phyloP scores from a whole-genome alignment of 1,140 invertebrate genomes.

The Brachionus sp. region DNA sequence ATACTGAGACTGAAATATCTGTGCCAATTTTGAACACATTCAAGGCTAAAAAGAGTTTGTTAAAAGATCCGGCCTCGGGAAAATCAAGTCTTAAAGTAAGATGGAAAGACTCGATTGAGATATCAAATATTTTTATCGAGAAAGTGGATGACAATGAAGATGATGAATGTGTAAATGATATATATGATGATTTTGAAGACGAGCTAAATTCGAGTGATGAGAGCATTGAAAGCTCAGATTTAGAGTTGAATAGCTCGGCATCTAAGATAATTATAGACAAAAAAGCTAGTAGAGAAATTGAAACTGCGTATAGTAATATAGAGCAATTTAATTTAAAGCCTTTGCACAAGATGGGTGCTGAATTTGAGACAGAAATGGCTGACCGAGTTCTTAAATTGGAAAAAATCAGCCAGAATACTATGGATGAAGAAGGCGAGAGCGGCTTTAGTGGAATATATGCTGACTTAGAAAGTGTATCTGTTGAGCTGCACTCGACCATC shows the following conservation, averaged over 20 bases:
- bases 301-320: not conserved
- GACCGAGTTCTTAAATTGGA: not conserved
- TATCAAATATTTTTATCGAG: constrained; percentile 31
- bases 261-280: constrained; percentile 13
- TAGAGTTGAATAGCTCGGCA: not conserved
- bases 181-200: constrained; percentile 16
- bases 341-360: not conserved
- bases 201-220: not conserved
- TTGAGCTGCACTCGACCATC: constrained; percentile 26
- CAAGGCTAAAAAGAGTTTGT: not conserved
- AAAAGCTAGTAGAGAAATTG: not conserved
- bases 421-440: not conserved
- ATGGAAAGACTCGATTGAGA: constrained; percentile 45
- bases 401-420: not conserved
- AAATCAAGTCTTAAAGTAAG: constrained; percentile 21
- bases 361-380: constrained; percentile 18
- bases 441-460: not conserved
- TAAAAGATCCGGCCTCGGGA: not conserved
- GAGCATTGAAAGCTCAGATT: constrained; percentile 17
- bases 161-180: constrained; percentile 19
- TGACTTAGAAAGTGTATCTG: not conserved
- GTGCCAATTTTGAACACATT: not conserved
- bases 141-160: constrained; percentile 8
- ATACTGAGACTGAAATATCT: not conserved
- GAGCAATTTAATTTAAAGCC: constrained; percentile 25